phyloP scores from a whole-genome alignment of 2,888 invertebrate species.

The Lepidonotus clava region DNA sequence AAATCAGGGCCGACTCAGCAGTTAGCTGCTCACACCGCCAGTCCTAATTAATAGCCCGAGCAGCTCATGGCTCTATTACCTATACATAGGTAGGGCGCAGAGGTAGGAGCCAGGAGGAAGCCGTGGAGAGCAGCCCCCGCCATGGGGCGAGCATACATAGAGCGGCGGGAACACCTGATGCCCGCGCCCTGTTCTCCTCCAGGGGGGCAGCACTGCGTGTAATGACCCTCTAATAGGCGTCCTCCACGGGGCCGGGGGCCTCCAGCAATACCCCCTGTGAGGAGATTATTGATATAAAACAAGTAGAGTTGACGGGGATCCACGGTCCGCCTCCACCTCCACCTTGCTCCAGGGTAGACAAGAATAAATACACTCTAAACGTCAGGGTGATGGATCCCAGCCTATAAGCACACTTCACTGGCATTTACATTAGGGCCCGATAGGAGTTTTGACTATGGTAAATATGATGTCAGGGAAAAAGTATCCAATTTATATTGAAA shows the following conservation, averaged over 20 bases:
- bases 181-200: not conserved
- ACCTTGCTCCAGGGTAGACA: not conserved
- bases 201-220: slow-evolving; percentile 12
- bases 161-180: not conserved
- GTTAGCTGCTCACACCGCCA: slow-evolving; percentile 26
- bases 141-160: not conserved
- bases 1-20: not conserved
- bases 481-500: no score
- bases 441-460: no score
- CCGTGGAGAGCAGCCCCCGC: not conserved
- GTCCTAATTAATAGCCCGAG: not conserved
- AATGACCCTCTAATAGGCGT: not conserved
- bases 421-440: no score
- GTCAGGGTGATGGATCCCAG: not conserved
- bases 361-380: slow-evolving; percentile 2
- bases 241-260: not conserved
- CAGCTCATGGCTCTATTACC: not conserved
- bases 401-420: not conserved
- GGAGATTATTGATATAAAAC: slow-evolving; percentile 5
- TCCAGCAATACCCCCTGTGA: not conserved
- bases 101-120: not conserved
- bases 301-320: not conserved
- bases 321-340: not conserved
- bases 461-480: no score
- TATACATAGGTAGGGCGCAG: not conserved